Base-by-base conservation (phyloP, 2,888 invertebrate species). In the Podabrus alpinus region DNA sequence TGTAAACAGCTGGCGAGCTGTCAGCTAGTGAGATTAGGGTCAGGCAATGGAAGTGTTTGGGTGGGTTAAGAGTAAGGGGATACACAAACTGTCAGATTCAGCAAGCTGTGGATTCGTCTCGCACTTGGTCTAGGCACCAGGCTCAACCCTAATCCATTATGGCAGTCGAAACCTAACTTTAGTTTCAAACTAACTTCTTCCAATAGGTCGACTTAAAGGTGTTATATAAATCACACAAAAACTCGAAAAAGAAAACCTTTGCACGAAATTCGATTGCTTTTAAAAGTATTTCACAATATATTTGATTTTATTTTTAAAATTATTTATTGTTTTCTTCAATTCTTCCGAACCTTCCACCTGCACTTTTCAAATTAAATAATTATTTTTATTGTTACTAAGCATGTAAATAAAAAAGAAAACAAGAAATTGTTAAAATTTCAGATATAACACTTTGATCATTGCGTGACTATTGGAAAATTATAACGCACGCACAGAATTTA, bases 101-200 rank as follows among this genome's bases (percentile, higher is more conserved):
- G 84, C 82, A 83, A 83, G 80, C 81, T 79, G 82, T 78, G 84
- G 84, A 85, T 84, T 84, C 85, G 85, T 85, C 84, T 84, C 83
- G 83, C 84, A 84, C 83, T 84, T 82, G 81, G 83, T 80, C 80
- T 81, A 83, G 82, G 82, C 82, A 72, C 66, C 60, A 83, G 83
- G 85, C 84, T 85, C 85, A 85, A 85, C 86, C 86, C 86, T 85
- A 86, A 86, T 86, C 86, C 86, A 86, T 86, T 86, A 86, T 86
- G 86, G 86, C 85, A 85, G 85, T 82, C 81, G 82, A 82, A 81
- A 68, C 68, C 45, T 66, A 66, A 71, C 66, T 71, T 64, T 64
- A 64, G 62, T 64, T 64, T 64, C 62, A 19, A 64, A 64, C 62
- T 64, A 64, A 64, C 62, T 64, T 64, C 62, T 64, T 64, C 62